Evolutionary conservation across 1,140 invertebrate genomes (phyloP).

Genomic region (Nylanderia fulva): DNA sequence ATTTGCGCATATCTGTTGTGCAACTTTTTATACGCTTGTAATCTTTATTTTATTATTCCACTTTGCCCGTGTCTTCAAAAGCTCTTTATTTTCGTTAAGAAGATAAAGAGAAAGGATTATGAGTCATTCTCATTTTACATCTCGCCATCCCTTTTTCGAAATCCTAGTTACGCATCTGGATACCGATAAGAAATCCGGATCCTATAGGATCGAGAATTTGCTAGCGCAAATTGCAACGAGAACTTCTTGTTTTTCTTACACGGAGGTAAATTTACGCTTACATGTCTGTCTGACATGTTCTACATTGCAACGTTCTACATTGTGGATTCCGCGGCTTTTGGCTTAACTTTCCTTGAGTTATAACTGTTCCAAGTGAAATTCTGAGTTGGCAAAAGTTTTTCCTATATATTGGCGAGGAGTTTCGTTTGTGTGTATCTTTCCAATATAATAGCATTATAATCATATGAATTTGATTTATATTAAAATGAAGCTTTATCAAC

Average conservation of each 20-base stretch:
- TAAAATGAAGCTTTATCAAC: neutral
- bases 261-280: slow-evolving; percentile 55
- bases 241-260: slow-evolving; percentile 62
- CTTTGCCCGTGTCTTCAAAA: neutral
- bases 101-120: slow-evolving; percentile 19
- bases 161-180: neutral
- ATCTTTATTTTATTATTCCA: neutral
- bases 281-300: slow-evolving; percentile 30
- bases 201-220: slow-evolving; percentile 18
- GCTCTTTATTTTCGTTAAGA: neutral
- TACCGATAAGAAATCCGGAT: slow-evolving; percentile 8
- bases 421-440: slow-evolving; percentile 39
- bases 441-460: neutral
- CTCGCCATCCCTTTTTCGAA: neutral
- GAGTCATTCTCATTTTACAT: slow-evolving; percentile 3
- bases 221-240: slow-evolving; percentile 28
- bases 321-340: slow-evolving; percentile 9
- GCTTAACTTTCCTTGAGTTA: slow-evolving; percentile 50
- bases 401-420: neutral
- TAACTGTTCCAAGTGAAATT: slow-evolving; percentile 25
- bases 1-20: neutral
- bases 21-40: neutral
- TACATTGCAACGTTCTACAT: slow-evolving; percentile 34
- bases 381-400: slow-evolving; percentile 44
- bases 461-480: neutral